These are phyloP conservation scores for Elgaria multicarinata DNA, from an alignment of 2,113 vertebrate genomes.

Conservation along the genomic window DNA sequence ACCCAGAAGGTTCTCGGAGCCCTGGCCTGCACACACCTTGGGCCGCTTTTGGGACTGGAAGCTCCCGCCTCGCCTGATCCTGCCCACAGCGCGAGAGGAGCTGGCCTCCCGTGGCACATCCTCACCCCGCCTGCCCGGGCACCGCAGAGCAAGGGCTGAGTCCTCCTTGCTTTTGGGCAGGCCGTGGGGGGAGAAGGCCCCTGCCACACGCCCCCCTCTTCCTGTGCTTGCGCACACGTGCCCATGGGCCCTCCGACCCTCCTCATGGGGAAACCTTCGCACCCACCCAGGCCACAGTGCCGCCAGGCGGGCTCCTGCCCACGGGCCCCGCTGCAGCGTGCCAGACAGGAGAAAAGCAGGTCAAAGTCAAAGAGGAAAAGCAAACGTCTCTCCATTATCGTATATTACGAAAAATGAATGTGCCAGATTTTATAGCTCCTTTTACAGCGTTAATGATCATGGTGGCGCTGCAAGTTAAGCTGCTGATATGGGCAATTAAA, in stretches of 20 bases:
- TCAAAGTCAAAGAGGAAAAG: constrained; percentile 54
- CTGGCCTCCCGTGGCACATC: not conserved
- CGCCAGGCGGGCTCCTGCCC: rapidly evolving
- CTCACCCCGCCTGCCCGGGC: not conserved
- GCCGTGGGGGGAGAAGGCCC: not conserved
- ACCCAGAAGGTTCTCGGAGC: rapidly evolving
- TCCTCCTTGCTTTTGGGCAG: too few relatives aligned
- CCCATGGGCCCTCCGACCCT: too few relatives aligned
- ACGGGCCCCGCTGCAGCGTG: not conserved
- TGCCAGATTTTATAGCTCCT: constrained; percentile 63
- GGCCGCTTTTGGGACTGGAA: not conserved
- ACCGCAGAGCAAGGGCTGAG: not conserved
- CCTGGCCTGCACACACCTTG: not conserved
- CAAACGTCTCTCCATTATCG: constrained; percentile 54
- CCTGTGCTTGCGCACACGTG: not conserved
- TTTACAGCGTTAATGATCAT: constrained; percentile 71
- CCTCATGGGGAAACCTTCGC: not conserved
- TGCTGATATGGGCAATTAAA: constrained; percentile 67
- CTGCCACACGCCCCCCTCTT: not conserved
- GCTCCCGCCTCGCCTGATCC: too few relatives aligned
- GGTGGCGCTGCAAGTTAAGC: constrained; percentile 57
- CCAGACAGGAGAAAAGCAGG: constrained; percentile 21
- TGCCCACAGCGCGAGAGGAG: not conserved
- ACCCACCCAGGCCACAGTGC: not conserved
- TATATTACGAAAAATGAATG: constrained; percentile 56